These are phyloP conservation scores for Acanthochromis polyacanthus DNA, from an alignment of 2,113 vertebrate genomes.

Conservation along the genomic window DNA sequence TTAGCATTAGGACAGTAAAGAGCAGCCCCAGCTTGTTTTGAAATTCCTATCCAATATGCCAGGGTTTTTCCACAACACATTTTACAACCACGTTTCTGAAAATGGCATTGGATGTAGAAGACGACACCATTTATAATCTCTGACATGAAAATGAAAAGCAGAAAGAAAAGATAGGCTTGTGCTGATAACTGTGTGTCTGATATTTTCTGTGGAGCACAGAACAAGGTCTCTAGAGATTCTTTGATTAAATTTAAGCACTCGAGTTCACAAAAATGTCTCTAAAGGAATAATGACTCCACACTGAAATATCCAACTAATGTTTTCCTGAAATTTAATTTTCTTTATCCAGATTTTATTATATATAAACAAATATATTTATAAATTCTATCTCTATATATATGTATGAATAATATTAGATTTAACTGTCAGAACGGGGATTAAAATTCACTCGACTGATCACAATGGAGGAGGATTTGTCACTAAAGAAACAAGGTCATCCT, in stretches of 20 bases:
- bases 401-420: not conserved
- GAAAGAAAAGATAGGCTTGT: conserved; percentile 1
- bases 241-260: conserved; percentile 2
- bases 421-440: not conserved
- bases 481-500: conserved; percentile 1
- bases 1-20: conserved; percentile 6
- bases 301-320: not conserved
- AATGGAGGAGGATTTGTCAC: conserved; percentile 1
- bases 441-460: conserved; percentile 13
- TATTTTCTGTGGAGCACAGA: not conserved
- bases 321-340: not conserved
- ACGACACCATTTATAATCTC: conserved; percentile 48
- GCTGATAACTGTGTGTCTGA: not conserved
- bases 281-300: not conserved
- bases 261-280: not conserved
- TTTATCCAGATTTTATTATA: not conserved
- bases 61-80: not conserved
- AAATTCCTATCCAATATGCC: conserved; percentile 34
- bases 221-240: not conserved
- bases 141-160: conserved; percentile 27
- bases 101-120: conserved; percentile 28
- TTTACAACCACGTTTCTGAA: conserved; percentile 6
- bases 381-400: too few relatives aligned
- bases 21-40: conserved; percentile 9
- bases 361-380: not conserved